These are phyloP conservation scores for Tridacna gigas DNA, from an alignment of 2,888 invertebrate genomes.

Conservation along the genomic window DNA sequence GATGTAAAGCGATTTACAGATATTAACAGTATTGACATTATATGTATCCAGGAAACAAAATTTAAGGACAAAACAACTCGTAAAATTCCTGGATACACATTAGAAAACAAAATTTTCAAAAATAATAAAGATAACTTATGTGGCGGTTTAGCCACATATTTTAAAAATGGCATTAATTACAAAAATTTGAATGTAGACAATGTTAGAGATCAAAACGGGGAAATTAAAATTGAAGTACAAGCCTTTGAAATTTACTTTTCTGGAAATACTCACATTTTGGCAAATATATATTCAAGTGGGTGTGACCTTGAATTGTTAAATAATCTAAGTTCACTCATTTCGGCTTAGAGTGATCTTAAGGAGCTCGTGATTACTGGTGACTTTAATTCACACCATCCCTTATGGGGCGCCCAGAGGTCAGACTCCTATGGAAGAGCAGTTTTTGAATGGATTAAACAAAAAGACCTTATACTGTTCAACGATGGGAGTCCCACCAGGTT, in stretches of 20 bases:
- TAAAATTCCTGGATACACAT: neutral
- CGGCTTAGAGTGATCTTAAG: neutral
- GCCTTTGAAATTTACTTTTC: neutral
- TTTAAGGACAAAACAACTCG: neutral
- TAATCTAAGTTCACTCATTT: neutral
- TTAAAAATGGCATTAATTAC: constrained; percentile 3
- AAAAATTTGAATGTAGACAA: constrained; percentile 5
- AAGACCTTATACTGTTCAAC: constrained; percentile 21
- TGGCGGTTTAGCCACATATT: neutral
- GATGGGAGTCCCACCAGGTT: constrained; percentile 22
- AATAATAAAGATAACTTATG: neutral
- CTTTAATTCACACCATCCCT: constrained; percentile 26
- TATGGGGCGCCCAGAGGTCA: constrained; percentile 6
- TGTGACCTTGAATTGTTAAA: constrained; percentile 9
- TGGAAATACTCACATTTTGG: neutral
- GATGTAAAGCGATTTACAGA: constrained; percentile 1
- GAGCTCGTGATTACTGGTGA: constrained; percentile 20
- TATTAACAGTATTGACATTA: neutral
- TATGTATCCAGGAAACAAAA: constrained; percentile 15
- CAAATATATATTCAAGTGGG: constrained; percentile 11
- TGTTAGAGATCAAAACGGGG: constrained; percentile 19
- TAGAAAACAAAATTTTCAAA: neutral
- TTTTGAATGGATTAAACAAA: constrained; percentile 7
- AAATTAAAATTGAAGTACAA: neutral
- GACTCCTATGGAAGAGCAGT: constrained; percentile 17